phyloP scores from a whole-genome alignment of 2,888 invertebrate species.

The Cephonodes hylas region DNA sequence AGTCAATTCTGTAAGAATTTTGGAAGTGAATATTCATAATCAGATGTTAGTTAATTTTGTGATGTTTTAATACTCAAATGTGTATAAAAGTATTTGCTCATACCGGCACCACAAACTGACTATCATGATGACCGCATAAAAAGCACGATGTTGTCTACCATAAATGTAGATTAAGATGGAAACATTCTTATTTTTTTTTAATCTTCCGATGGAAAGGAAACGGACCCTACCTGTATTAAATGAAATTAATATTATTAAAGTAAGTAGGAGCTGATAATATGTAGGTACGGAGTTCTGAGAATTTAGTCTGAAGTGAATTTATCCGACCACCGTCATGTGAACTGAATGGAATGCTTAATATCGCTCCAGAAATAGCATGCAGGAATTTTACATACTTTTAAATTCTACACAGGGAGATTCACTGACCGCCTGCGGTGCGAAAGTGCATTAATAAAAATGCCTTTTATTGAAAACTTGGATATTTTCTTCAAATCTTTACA shows the following conservation, averaged over 20 bases:
- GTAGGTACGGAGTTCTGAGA: conserved; percentile 12
- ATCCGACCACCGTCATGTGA: conserved; percentile 27
- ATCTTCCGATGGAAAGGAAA: too few species aligned
- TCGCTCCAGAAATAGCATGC: conserved; percentile 19
- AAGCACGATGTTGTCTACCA: too few species aligned
- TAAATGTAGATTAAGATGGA: too few species aligned
- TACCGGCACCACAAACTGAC: too few species aligned
- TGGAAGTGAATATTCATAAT: too few species aligned
- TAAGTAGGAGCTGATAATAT: not conserved
- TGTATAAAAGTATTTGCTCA: too few species aligned
- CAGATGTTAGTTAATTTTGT: too few species aligned
- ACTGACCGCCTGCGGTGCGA: not conserved
- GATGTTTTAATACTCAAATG: too few species aligned
- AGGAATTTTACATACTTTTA: conserved; percentile 13
- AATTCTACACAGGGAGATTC: not conserved
- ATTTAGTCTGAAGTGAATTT: conserved; percentile 28
- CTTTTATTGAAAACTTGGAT: not conserved
- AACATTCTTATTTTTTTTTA: too few species aligned
- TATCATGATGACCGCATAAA: too few species aligned
- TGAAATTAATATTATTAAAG: not conserved
- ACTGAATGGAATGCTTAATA: conserved; percentile 36
- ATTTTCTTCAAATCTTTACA: too few species aligned
- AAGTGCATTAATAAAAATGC: conserved; percentile 12
- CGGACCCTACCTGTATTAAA: not conserved
- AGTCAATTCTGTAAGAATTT: too few species aligned